phyloP scores from a whole-genome alignment of 2,797 vertebrate species.

The Epinephelus malabaricus region DNA sequence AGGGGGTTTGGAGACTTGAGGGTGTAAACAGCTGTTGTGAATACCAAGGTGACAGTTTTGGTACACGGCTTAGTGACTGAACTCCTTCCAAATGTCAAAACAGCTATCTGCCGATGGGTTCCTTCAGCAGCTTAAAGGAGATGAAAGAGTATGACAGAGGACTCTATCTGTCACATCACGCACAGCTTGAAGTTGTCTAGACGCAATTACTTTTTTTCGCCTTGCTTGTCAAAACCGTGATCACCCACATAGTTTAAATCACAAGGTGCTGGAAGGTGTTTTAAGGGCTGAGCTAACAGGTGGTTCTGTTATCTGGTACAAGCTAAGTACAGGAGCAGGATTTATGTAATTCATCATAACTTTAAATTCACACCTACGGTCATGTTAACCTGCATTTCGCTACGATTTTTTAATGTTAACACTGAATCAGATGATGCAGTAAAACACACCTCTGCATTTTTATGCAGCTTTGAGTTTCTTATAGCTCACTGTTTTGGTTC shows the following conservation, averaged over 20 bases:
- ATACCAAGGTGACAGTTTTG: slow-evolving; percentile 8
- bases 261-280: neutral
- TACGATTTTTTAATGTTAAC: neutral
- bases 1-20: slow-evolving; percentile 7
- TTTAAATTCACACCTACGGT: neutral
- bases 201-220: neutral
- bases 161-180: neutral
- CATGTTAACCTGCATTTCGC: neutral
- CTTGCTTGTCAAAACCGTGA: neutral
- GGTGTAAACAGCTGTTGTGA: slow-evolving; percentile 33
- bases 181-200: slow-evolving; percentile 1
- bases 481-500: neutral
- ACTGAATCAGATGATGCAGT: neutral
- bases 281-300: neutral
- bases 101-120: neutral
- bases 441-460: neutral
- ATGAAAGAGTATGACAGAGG: neutral
- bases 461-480: neutral
- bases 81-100: slow-evolving; percentile 32
- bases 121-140: slow-evolving; percentile 4
- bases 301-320: neutral
- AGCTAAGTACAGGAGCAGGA: neutral
- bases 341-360: neutral
- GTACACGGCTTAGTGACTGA: neutral
- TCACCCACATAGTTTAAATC: neutral